Conservation (phyloP, 2,888 invertebrate genomes). For the Lamellibrachia columna region DNA sequence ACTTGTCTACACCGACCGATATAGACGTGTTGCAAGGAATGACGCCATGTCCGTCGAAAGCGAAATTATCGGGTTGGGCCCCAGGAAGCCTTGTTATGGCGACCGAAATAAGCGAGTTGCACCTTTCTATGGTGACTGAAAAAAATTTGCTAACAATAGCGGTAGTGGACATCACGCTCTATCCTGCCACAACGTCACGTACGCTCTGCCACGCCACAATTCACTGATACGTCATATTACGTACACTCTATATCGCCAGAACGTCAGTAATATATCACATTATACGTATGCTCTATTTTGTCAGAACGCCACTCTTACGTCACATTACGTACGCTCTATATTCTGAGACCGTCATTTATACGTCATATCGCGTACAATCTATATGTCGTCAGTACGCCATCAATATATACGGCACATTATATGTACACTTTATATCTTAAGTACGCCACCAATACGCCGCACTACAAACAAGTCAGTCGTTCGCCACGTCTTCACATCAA, state of each 20-base stretch:
- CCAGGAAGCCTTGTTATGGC: background rate
- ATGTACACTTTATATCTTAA: background rate
- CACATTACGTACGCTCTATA: background rate
- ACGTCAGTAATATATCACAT: background rate
- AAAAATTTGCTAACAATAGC: background rate
- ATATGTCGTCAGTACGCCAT: too few species aligned
- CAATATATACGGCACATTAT: background rate
- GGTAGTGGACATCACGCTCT: background rate
- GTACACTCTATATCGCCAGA: background rate
- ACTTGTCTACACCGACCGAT: background rate
- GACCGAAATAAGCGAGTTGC: background rate
- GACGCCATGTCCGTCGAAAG: background rate
- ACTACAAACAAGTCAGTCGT: background rate
- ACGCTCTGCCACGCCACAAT: background rate
- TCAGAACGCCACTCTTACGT: background rate
- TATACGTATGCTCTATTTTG: background rate
- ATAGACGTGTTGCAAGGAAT: background rate
- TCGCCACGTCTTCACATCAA: too few species aligned
- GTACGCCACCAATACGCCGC: background rate
- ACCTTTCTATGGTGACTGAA: background rate
- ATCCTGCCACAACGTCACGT: too few species aligned
- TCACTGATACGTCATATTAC: background rate
- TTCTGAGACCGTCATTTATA: background rate
- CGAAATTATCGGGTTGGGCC: background rate
- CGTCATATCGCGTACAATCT: too few species aligned